Evolutionary conservation across 1,140 invertebrate species (phyloP), one percentile per base, ranked within the genome.

Genomic region (Micrasema longulum): DNA sequence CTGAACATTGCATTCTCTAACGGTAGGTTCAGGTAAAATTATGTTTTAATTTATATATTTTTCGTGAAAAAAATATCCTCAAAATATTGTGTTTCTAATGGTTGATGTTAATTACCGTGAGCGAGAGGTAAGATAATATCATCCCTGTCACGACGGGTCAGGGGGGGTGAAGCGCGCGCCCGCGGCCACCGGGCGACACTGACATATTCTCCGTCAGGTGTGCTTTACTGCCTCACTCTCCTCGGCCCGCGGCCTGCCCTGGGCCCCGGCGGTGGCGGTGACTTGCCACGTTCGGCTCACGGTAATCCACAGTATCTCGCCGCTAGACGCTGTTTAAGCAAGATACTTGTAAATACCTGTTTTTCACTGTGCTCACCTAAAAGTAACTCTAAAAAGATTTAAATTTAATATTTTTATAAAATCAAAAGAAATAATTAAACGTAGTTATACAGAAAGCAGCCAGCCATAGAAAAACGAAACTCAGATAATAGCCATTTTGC

Each of bases 171-270:
- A 23, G 67, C 47, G 43, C 50, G 41, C 41, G 62, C 23, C 52
- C 68, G 69, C 55, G 73, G 69, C 57, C 31, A 35, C 23, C 22
- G 48, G n/a, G 12, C 55, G 73, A 75, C 73, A 69, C 70, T 74
- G 73, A 74, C 73, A 66, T 74, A 74, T 74, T 74, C 55, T 62
- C 73, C 73, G 73, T 71, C 73, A 75, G 73, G 73, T 75, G 73
- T 75, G 69, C 50, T 75, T 75, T 75, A 75, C 73, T 52, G 67
- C 62, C 57, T 18, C 45, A 57, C 53, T 57, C 36, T 57, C 53
- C 53, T 31, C 36, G n/a, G 60, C 50, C 31, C 53, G 7, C 53
- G 26, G n/a, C n/a, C n/a, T n/a, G n/a, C n/a, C n/a, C n/a, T n/a
- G n/a, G n/a, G n/a, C n/a, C n/a, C n/a, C 53, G 36, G 14, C 26